Base-by-base conservation (phyloP, 2,888 invertebrate genomes). In the Spisula solida region DNA sequence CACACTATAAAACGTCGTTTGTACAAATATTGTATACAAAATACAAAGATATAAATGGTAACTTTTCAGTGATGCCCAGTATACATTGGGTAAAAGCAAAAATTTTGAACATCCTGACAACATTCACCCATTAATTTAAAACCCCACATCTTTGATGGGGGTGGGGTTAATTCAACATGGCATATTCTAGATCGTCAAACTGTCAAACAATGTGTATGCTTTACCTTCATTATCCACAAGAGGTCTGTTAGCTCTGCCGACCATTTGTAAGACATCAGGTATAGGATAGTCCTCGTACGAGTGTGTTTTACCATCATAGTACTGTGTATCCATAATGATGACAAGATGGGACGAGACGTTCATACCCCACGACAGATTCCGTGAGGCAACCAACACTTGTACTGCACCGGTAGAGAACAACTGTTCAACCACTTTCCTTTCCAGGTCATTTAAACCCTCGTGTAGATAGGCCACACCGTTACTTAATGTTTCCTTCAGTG, bases 401-500 rank as follows among this genome's bases (percentile, higher is more conserved):
- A 99, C 98, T 0, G 99, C 99, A 0, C 99, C 99, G 0, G 98
- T 98, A 96, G 98, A 98, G 96, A 99, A 98, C 85, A 99, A 97
- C 96, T 99, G 98, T 95, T 99, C 99, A 16, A 99, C 99, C 82
- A 99, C 97, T 47, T 98, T 98, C 82, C 98, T 97, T 97, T 99
- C 99, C 80, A 98, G 97, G 0, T 98, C 97, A 2, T 98, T 98
- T 14, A 99, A 97, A 16, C 99, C 99, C 97, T 99, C 99, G 97
- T 99, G 99, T 82, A 99, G 97, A 97, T 99, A 99, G 0, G 99
- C 99, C 25, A 99, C 99, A 48, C 99, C 99, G 95, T 99, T 98
- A 0, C 98, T 98, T 0, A 99, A 97, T 0, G 99, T 99, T 96
- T 99, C 99, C 92, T 98, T 98, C 83, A 99, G 96, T 90, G 98